Base-by-base conservation (phyloP, 2,888 invertebrate species). In the Eutolmus rufibarbis region DNA sequence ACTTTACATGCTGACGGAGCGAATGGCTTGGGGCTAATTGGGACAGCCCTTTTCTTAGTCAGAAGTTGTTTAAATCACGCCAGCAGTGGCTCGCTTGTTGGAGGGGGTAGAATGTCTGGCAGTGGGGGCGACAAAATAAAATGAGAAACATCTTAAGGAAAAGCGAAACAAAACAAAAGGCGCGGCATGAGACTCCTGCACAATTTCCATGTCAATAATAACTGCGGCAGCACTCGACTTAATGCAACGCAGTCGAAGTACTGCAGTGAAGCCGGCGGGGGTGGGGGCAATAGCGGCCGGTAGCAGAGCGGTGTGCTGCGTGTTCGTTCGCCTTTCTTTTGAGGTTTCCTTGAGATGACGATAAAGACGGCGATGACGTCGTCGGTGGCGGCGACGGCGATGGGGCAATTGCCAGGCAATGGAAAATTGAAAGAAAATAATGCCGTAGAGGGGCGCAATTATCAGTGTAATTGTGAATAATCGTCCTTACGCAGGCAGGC, bases 181-280 rank as follows among this genome's bases (percentile, higher is more conserved):
- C 31, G 31, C 76, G n/a, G 4, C 23, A 3, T 76, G 34, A 4
- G 76, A 9, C 74, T 74, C 5, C 14, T 81, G 34, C 28, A 56
- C 31, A 82, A 16, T 66, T 57, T 57, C n/a, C 82, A 82, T 82
- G 82, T 40, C 37, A 57, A 51, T 82, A 57, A 57, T 82, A 82
- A 82, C 57, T 82, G 82, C 82, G 37, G 82, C 82, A 82, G 16
- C 82, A 82, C 66, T 82, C 57, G 82, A 82, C 40, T 82, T 82
- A 82, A 82, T 66, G 66, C 34, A 82, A 82, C 82, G 82, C 82
- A 57, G 40, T 37, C 16, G 9, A 37, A 56, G n/a, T 81, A 82
- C 82, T 82, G 57, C 82, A 82, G 34, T 82, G 51, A 34, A 76
- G n/a, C 14, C 19, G n/a, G 28, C 28, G 66, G 28, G 28, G 28